phyloP scores from a whole-genome alignment of 2,888 invertebrate species.

The Orthosia gothica region DNA sequence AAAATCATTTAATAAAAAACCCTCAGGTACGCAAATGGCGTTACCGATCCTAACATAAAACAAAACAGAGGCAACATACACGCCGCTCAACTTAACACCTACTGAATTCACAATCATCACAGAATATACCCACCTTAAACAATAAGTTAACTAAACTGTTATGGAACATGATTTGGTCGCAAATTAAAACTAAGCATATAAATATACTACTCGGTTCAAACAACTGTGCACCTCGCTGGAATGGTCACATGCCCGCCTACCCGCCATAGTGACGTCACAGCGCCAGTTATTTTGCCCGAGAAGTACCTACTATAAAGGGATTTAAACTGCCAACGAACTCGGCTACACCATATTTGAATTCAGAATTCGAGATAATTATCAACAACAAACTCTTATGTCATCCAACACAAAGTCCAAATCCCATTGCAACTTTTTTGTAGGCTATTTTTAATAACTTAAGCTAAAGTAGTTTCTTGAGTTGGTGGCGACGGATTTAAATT shows the following conservation, averaged over 20 bases:
- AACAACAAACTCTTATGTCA: too few relatives aligned
- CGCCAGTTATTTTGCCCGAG: too few relatives aligned
- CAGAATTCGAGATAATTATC: too few relatives aligned
- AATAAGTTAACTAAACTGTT: slow-evolving; percentile 44
- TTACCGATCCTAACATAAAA: slow-evolving; percentile 30
- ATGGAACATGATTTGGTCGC: slow-evolving; percentile 60
- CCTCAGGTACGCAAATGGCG: slow-evolving; percentile 31
- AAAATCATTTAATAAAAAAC: slow-evolving; percentile 46
- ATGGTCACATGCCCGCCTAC: too few relatives aligned
- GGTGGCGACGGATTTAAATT: too few relatives aligned
- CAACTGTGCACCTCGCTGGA: too few relatives aligned
- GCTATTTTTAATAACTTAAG: too few relatives aligned
- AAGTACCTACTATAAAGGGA: not conserved
- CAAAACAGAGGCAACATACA: slow-evolving; percentile 11
- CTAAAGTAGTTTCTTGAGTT: too few relatives aligned
- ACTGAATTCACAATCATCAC: slow-evolving; percentile 68
- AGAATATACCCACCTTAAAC: slow-evolving; percentile 58
- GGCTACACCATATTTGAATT: too few relatives aligned
- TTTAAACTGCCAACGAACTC: not conserved
- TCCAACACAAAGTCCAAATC: too few relatives aligned
- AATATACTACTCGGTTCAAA: not conserved
- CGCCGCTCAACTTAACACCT: slow-evolving; percentile 49
- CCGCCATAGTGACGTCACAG: too few relatives aligned
- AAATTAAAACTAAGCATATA: slow-evolving; percentile 49
- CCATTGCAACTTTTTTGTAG: too few relatives aligned